Percentiles rank a stretch among this genome's conserved stretches.
Evolutionary conservation across 1,140 invertebrate genomes (phyloP).

Genomic region (Arctopsyche grandis): DNA sequence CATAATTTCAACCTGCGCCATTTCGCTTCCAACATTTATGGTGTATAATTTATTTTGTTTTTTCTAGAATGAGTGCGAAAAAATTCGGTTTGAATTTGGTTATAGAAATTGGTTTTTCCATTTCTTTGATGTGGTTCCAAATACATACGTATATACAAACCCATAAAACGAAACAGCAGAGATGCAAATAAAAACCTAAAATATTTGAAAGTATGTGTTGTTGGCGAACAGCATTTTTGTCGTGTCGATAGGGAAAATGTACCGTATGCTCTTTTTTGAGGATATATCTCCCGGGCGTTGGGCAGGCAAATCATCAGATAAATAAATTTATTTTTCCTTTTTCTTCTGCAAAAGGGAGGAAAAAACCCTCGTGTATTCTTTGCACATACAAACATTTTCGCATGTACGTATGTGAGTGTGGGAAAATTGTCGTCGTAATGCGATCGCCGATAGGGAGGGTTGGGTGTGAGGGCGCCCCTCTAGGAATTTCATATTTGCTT

Average conservation of each 20-base stretch:
- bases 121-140: too few relatives aligned
- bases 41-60: background rate
- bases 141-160: too few relatives aligned
- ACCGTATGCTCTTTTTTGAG: background rate
- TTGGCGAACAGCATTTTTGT: background rate
- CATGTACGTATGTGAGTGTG: background rate
- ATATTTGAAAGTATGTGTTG: background rate
- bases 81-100: too few relatives aligned
- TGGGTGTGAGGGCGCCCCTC: background rate
- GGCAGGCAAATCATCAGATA: conserved; percentile 32
- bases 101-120: too few relatives aligned
- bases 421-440: conserved; percentile 24
- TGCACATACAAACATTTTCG: too few relatives aligned
- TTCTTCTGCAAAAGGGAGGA: background rate
- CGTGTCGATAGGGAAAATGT: conserved; percentile 5
- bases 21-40: background rate
- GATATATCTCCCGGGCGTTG: conserved; percentile 24
- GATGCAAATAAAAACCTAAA: too few relatives aligned
- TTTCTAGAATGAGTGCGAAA: too few relatives aligned
- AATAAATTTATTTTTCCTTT: conserved; percentile 21
- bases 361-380: conserved; percentile 6
- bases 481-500: conserved; percentile 45
- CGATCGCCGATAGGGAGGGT: conserved; percentile 14
- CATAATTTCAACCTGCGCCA: conserved; percentile 35
- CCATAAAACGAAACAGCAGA: too few relatives aligned